Evolutionary conservation across 2,888 invertebrate species (phyloP), one percentile per base, ranked within the genome.

Genomic region (Endomychus coccineus): DNA sequence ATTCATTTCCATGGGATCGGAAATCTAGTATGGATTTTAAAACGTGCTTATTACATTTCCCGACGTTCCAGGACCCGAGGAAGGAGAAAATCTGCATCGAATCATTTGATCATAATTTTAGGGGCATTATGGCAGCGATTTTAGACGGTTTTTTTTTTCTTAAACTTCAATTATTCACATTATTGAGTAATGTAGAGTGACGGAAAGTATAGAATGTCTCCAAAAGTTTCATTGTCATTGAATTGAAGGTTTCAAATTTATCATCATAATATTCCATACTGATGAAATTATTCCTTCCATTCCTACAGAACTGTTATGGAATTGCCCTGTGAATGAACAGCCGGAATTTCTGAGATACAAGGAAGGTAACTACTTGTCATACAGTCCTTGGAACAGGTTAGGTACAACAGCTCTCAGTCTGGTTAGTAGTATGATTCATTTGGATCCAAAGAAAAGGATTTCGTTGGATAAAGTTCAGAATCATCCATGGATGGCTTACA

Each of bases 291-390:
- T n/a, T 23, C 13, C 10, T 23, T 23, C n/a, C n/a, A n/a, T n/a
- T n/a, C n/a, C n/a, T n/a, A n/a, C 68, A 92, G 95, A 96, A 69
- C 67, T 97, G 53, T 95, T 97, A 27, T 97, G 97, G 97, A 87
- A 91, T 69, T 80, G 85, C 58, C 86, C 96, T 4, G 70, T 74
- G 39, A 59, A 64, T 29, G 69, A 71, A 13, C 87, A 84, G 59
- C 56, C 65, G 42, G 87, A 90, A 55, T 95, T 78, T 67, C 65
- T 69, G 28, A 73, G 75, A 42, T 95, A 88, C 86, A 78, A 74
- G 54, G 74, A 75, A 19, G 77, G 79, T 49, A 68, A 69, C 44
- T 80, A 80, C 62, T 72, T 78, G 49, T 71, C 73, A 23, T 66
- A 71, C 32, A 75, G 78, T 5, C 88, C 89, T 0, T 91, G 90